These are phyloP conservation scores for Bombus vancouverensis DNA, from an alignment of 1,140 invertebrate species.

Conservation along the genomic window DNA sequence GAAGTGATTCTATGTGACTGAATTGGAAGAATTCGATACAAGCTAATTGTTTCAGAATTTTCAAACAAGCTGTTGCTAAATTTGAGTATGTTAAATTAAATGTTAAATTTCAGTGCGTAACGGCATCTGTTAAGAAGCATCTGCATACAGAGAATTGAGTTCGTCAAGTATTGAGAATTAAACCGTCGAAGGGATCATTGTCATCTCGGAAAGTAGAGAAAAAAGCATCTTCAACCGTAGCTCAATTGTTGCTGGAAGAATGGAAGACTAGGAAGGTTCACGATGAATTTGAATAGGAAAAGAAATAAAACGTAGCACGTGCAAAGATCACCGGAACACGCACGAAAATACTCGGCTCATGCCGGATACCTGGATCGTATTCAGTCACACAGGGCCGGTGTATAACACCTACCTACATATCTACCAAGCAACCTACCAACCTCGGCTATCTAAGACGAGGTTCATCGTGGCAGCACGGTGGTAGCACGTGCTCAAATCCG, in stretches of 20 bases:
- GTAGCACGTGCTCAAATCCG: slow-evolving; percentile 81
- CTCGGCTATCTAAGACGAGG: slow-evolving; percentile 50
- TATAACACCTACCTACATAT: slow-evolving; percentile 57
- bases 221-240: not conserved
- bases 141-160: not conserved
- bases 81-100: too few relatives aligned
- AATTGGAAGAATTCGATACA: not conserved
- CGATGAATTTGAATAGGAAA: slow-evolving; percentile 26
- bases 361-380: slow-evolving; percentile 37
- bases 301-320: slow-evolving; percentile 7
- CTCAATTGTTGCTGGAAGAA: not conserved
- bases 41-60: too few relatives aligned
- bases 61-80: too few relatives aligned
- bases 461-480: slow-evolving; percentile 64
- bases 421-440: slow-evolving; percentile 49
- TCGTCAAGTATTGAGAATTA: not conserved
- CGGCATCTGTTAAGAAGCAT: not conserved
- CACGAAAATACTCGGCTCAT: not conserved
- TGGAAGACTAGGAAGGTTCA: not conserved
- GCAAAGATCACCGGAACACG: slow-evolving; percentile 21
- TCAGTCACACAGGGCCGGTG: slow-evolving; percentile 32
- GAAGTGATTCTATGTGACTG: not conserved
- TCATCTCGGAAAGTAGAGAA: not conserved
- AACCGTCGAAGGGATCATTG: not conserved
- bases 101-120: not conserved